Evolutionary conservation across 2,888 invertebrate species (phyloP), one percentile per base, ranked within the genome.

Genomic region (Sesamia inferens): DNA sequence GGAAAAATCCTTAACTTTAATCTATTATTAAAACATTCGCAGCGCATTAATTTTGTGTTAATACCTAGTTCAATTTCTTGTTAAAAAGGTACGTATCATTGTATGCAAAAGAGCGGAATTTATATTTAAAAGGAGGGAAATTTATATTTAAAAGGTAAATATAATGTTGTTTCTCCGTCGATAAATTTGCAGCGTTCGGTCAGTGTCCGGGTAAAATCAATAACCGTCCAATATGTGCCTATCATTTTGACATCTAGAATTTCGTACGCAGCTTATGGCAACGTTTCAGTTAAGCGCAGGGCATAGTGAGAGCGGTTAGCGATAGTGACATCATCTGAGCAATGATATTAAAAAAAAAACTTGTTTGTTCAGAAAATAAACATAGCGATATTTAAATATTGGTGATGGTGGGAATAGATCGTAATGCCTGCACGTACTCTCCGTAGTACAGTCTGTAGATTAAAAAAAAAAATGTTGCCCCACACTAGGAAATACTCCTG

Each of bases 191-290:
- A 78, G 44, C 77, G 74, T 83, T 90, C 90, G 89, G 88, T 90
- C 88, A 90, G 85, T 90, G 90, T 90, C 91, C 88, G 88, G 88
- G 82, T 87, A 91, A 93, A 94, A 95, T 94, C 94, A 93, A 95
- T 95, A 94, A 88, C 89, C 85, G 84, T 84, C 91, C 92, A 93
- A 94, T 94, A 93, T 93, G 91, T 91, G 92, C 91, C 94, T 91
- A 94, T 95, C 93, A 94, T 94, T 94, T 94, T 93, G 92, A 93
- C 93, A 94, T 95, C 93, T 93, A 93, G 90, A 93, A 91, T 93
- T 93, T 92, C 91, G 89, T 89, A 87, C 89, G 85, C 84, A 85
- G 90, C 87, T 89, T 90, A 89, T 89, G 82, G 82, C 76, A 86
- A 87, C 84, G 84, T 80, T 84, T 76, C 69, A 54, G 85, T 80